Base-by-base conservation (phyloP, 2,797 vertebrate genomes). In the Ptychobarbus kaznakovi region DNA sequence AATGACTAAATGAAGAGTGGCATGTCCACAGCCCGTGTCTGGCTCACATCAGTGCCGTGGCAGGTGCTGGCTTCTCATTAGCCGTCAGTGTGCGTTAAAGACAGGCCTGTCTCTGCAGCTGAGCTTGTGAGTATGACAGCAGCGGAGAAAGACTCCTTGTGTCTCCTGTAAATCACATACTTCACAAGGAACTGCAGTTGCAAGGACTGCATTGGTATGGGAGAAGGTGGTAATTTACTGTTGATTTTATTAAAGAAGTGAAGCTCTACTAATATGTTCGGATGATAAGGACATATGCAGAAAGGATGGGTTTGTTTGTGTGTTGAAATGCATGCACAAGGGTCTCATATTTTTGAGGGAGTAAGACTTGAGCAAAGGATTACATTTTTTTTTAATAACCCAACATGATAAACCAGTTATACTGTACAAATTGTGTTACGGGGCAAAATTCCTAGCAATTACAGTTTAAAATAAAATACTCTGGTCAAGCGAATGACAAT, bases 1-100 rank as follows among this genome's bases (percentile, higher is more conserved):
- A 49, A 83, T 66, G 32, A 56, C 44, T 68, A 66, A 83, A 83
- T 83, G 82, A 83, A 76, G 73, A 76, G 73, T 83, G 82, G 22
- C 73, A 13, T 1, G 3, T 49, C 32, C 49, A 66, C 28, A 9
- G 72, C 22, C 28, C 81, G 1, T 83, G 73, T 76, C 70, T 65
- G 56, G 70, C 72, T 65, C 73, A 83, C 32, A 53, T 76, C 82
- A 53, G 61, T 46, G 32, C 73, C 25, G 32, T 83, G 73, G 61
- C 82, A 68, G 82, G 82, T 83, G 61, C 82, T 66, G 28, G 22
- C 46, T 53, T 75, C 73, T 68, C 61, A 83, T 83, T 76, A 83
- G 61, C 61, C 6, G 28, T 22, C 73, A 65, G 4, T 15, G 72
- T 25, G 61, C 3, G 35, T 28, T 76, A 83, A 76, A 83, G 61